Base-by-base conservation (phyloP, 1,140 invertebrate genomes). In the Nymphalis io region DNA sequence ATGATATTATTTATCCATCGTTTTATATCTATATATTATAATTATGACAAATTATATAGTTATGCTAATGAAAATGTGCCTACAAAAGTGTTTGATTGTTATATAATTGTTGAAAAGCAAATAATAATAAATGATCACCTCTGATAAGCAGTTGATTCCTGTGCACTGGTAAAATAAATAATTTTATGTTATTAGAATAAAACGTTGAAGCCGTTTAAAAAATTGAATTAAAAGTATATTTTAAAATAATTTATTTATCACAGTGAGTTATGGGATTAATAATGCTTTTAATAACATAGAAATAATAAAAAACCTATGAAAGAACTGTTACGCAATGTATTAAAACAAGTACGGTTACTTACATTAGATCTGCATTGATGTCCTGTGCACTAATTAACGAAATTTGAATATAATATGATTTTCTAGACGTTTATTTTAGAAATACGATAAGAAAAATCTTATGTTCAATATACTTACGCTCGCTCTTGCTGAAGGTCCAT, bases 321-420 rank as follows among this genome's bases (percentile, higher is more conserved):
- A 27, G 23, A 33, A 33, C 27, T 8, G 27, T 33, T 2, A 8
- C 27, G 27, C 27, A 8, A 8, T 33, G 27, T 33, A 8, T 33
- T 8, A 8, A 33, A 33, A 33, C 2, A 33, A 33, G 10, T 33
- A 8, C 10, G 10, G 27, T n/a, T 59, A 74, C 72, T 74, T 64
- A 74, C 72, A 68, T 74, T 74, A 3, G 72, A 62, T 42, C 68
- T 46, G 20, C 72, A 74, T 59, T 71, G 70, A 33, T 70, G 68
- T 23, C 72, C 72, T 23, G 63, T 20, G 39, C 72, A 74, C 72
- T 74, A 53, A 68, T 53, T 6, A 39, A 59, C 51, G 57, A 73
- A n/a, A 58, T 15, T 6, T 33, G 51, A 16, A 11, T 39, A 8
- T n/a, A n/a, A n/a, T 42, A 4, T 21, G 38, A 33, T n/a, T 48